Evolutionary conservation across 2,797 vertebrate genomes (phyloP), one percentile per base, ranked within the genome.

Genomic region (Oreortyx pictus): DNA sequence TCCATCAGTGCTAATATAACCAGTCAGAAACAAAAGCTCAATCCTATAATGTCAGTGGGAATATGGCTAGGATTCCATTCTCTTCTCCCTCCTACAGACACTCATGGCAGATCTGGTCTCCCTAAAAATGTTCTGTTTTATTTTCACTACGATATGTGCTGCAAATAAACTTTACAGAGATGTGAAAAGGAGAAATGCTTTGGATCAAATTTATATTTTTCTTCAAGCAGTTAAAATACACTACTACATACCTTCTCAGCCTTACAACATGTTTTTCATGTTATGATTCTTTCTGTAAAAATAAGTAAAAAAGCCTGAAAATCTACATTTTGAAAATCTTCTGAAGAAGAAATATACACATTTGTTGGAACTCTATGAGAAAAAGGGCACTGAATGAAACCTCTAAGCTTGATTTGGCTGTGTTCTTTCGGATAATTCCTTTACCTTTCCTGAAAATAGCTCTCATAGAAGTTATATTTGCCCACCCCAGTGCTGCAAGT

Each of bases 401-500:
- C 14, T 70, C n/a, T 66, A 49, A 50, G 46, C 15, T 60, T 72
- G 5, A 59, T 61, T 44, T 71, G 19, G 20, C 43, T 56, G 23
- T 41, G 20, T 4, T 68, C 82, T 89, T 76, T 24, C 23, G 86
- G 10, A 4, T 37, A 67, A 50, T 35, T 75, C 17, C 11, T 66
- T 76, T 75, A 11, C 20, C 4, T 64, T 84, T 82, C 74, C 72
- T 90, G 57, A 84, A 60, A 86, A 50, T 33, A 67, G 0, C 20
- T 10, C 43, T 82, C 27, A 11, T 10, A 14, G 5, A 67, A 70
- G 22, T 65, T 47, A 11, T 17, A 29, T 82, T 77, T 90, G 22
- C 57, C 24, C 7, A 33, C 5, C 3, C 9, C 2, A 1, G 9
- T 1, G 1, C 10, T 70, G 39, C 68, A 90, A 60, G 16, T 41